Evolutionary conservation across 2,888 invertebrate genomes (phyloP).

Genomic region (Eugnorisma glareosa): DNA sequence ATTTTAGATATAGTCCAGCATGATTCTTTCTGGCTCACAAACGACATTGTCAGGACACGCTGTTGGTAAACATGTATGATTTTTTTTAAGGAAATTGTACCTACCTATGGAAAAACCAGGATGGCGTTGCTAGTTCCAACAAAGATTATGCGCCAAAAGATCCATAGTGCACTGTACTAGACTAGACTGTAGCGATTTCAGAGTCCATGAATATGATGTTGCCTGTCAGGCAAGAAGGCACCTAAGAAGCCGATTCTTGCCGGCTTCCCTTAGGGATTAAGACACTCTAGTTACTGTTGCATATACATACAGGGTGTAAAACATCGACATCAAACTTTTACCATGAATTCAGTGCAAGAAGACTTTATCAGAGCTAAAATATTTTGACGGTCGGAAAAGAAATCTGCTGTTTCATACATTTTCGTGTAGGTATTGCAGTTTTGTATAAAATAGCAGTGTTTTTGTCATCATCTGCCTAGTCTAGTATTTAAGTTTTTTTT

Average conservation of each 20-base stretch:
- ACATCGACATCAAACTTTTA: background rate
- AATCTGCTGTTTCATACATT: background rate
- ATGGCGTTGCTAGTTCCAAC: background rate
- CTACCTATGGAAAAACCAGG: background rate
- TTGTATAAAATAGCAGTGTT: background rate
- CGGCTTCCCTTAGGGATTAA: no score
- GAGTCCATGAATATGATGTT: background rate
- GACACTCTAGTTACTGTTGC: background rate
- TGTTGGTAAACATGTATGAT: background rate
- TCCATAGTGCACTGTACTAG: background rate
- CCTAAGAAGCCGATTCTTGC: no score
- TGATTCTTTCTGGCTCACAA: background rate
- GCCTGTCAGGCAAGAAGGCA: no score
- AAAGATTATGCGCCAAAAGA: background rate
- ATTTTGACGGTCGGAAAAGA: background rate
- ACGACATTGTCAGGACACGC: background rate
- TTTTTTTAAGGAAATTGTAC: background rate
- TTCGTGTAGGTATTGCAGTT: background rate
- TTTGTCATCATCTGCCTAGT: no score
- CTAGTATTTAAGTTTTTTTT: no score
- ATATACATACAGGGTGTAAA: background rate
- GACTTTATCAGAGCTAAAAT: background rate
- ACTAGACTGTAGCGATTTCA: background rate
- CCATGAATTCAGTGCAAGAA: background rate
- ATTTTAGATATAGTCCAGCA: background rate